A percentile compares a stretch with the other conserved stretches of the same genome.
These are phyloP conservation scores for Cebidichthys violaceus DNA, from an alignment of 2,113 vertebrate species.

Conservation along the genomic window DNA sequence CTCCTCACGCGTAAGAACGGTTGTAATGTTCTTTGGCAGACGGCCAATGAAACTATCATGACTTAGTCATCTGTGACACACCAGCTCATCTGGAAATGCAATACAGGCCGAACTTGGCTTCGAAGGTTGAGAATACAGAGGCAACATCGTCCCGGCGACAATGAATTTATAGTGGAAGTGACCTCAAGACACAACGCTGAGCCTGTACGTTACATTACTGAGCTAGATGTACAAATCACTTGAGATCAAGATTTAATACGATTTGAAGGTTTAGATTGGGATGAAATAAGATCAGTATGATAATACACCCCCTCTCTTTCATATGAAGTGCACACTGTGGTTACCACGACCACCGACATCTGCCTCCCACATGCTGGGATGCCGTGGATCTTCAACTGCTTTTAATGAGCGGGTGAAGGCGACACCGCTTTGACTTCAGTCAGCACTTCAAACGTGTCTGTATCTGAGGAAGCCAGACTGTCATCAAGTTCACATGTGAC, in stretches of 20 bases:
- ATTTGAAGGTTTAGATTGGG: conserved; percentile 14
- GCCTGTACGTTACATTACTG: conserved; percentile 70
- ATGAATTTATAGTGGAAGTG: conserved; percentile 71
- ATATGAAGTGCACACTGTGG: conserved; percentile 21
- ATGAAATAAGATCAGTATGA: conserved; percentile 9
- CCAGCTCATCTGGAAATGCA: conserved; percentile 77
- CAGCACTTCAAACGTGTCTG: conserved; percentile 68
- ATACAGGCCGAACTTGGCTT: conserved; percentile 56
- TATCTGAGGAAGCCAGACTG: conserved; percentile 34
- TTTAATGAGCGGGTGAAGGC: conserved; percentile 62
- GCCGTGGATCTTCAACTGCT: conserved; percentile 53
- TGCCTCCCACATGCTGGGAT: conserved; percentile 74
- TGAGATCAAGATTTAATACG: background rate
- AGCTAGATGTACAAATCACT: background rate
- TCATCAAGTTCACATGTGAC: conserved; percentile 20
- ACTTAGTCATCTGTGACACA: conserved; percentile 59
- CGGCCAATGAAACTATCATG: conserved; percentile 57
- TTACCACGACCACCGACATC: conserved; percentile 60
- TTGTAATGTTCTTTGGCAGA: conserved; percentile 44
- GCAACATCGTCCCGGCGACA: conserved; percentile 58
- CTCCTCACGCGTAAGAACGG: conserved; percentile 37
- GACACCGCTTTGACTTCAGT: conserved; percentile 50
- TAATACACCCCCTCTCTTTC: background rate
- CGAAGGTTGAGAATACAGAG: conserved; percentile 57
- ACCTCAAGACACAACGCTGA: conserved; percentile 45